phyloP scores from a whole-genome alignment of 2,888 invertebrate genomes.

The Abrostola tripartita region DNA sequence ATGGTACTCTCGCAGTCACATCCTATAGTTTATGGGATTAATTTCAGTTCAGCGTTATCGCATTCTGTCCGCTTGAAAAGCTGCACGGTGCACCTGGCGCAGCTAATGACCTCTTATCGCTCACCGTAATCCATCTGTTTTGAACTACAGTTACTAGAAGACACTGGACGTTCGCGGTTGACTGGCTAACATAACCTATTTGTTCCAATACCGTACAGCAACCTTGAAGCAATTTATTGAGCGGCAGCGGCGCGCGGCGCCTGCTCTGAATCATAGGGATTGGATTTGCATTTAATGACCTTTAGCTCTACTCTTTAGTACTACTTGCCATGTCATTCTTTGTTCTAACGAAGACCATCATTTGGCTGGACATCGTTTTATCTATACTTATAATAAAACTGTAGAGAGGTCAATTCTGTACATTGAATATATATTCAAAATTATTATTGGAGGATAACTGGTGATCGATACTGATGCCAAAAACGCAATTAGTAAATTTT shows the following conservation, averaged over 20 bases:
- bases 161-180: constrained; percentile 63
- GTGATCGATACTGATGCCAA: too few relatives aligned
- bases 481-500: too few relatives aligned
- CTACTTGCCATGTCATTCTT: constrained; percentile 13
- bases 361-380: too few relatives aligned
- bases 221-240: constrained; percentile 61
- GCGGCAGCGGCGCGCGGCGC: constrained; percentile 54
- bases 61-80: constrained; percentile 30
- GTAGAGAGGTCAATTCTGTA: too few relatives aligned
- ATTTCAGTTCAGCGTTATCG: constrained; percentile 29
- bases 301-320: constrained; percentile 19
- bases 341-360: constrained; percentile 7
- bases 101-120: constrained; percentile 68
- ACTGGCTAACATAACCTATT: constrained; percentile 58
- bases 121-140: constrained; percentile 49
- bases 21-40: constrained; percentile 13
- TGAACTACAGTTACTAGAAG: constrained; percentile 58
- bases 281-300: constrained; percentile 59
- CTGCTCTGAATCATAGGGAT: constrained; percentile 62
- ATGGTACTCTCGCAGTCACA: constrained; percentile 25
- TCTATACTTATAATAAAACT: too few relatives aligned
- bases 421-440: too few relatives aligned
- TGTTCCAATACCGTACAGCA: constrained; percentile 57
- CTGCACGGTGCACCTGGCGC: constrained; percentile 52
- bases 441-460: too few relatives aligned